Base-by-base conservation (phyloP, 2,113 vertebrate species). In the Nanorana parkeri region DNA sequence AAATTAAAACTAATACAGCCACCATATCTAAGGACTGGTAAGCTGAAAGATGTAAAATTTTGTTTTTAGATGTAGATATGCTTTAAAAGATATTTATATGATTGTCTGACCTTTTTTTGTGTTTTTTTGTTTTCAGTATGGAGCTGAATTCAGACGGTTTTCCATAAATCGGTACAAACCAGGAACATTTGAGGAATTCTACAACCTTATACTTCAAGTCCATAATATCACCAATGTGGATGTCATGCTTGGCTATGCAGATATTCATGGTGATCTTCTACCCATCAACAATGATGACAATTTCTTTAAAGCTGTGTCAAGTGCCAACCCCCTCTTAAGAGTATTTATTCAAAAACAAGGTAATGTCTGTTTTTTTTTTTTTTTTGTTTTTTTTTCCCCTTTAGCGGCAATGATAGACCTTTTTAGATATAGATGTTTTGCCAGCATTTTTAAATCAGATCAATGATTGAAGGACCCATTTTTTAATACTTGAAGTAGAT, bases 281-380 rank as follows among this genome's bases (percentile, higher is more conserved):
- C 98, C 98, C n/a, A 99, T 99, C 89, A 99, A 99, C 90, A 99
- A 99, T 0, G 96, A 99, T 0, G 98, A 99, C 91, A 99, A 99
- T 91, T 99, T 99, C 89, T 95, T 94, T 91, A 99, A 99, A 86
- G 97, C 98, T 0, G 96, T 99, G 85, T 96, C 97, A 0, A 97
- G 95, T 0, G 97, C 98, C 26, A 96, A 96, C 85, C 98, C 97
- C 0, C 92, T 99, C 73, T 97, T 99, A 71, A 90, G 98, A 86
- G 90, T 99, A 91, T 99, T 99, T 91, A 96, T 99, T 86, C 98
- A 99, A 89, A 96, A 93, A 89, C 96, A 97, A 96, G 97, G 98
- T 98, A 93, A 88, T 19, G 13, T 72, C 2, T 47, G 15, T 13
- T 68, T 29, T 8, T 41, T 21, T 36, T 60, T 4, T 60, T 13